Percentiles rank a stretch among this genome's conserved stretches.
These are phyloP conservation scores for Eupsilia transversa DNA, from an alignment of 2,888 invertebrate genomes.

Conservation along the genomic window DNA sequence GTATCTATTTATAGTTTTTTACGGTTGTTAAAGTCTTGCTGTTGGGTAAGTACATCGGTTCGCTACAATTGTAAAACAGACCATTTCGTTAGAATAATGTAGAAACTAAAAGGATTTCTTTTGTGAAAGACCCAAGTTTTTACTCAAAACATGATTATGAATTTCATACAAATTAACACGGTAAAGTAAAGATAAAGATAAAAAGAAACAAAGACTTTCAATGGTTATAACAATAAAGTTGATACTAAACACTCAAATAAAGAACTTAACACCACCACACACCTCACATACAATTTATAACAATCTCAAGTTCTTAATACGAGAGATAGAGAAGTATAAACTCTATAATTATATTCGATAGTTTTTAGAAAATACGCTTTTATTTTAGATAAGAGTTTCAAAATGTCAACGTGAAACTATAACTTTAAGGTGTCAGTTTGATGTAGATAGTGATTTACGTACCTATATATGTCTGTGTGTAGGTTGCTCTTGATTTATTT, in stretches of 20 bases:
- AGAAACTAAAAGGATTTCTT: background rate
- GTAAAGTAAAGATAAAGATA: slow-evolving; percentile 10
- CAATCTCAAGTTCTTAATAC: slow-evolving; percentile 22
- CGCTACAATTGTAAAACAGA: slow-evolving; percentile 10
- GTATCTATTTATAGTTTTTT: background rate
- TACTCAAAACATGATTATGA: slow-evolving; percentile 11
- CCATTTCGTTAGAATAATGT: background rate
- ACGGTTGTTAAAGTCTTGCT: background rate
- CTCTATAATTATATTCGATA: slow-evolving; percentile 16
- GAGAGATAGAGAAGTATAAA: slow-evolving; percentile 25
- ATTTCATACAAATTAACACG: background rate
- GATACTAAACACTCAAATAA: slow-evolving; percentile 12
- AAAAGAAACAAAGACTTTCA: slow-evolving; percentile 15
- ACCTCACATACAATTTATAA: slow-evolving; percentile 21
- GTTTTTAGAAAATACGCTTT: slow-evolving; percentile 11
- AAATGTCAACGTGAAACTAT: slow-evolving; percentile 25
- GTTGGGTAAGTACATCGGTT: background rate
- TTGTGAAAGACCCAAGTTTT: slow-evolving; percentile 4
- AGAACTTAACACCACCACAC: slow-evolving; percentile 18
- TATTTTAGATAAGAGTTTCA: background rate
- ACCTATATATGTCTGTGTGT: background rate
- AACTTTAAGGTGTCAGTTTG: slow-evolving; percentile 5
- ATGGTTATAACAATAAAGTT: slow-evolving; percentile 27
- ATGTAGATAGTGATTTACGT: slow-evolving; percentile 15
- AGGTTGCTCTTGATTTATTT: slow-evolving; percentile 27